phyloP scores from a whole-genome alignment of 2,797 vertebrate species.

The Chlorospingus flavigularis region DNA sequence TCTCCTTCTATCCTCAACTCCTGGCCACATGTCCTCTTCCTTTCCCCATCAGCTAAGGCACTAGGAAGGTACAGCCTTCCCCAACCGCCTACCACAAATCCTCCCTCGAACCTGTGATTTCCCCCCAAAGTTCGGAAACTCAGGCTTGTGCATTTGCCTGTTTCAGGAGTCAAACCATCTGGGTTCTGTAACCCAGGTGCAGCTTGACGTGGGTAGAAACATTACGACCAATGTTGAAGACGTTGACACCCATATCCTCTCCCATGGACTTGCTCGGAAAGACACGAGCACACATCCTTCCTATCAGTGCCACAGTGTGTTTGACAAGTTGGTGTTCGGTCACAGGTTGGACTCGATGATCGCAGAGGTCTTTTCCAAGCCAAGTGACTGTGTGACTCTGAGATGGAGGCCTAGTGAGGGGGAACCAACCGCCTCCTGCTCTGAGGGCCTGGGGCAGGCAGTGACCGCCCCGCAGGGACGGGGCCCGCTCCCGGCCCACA shows the following conservation, averaged over 20 bases:
- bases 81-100: rapidly evolving
- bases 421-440: rapidly evolving
- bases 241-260: not conserved
- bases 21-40: rapidly evolving
- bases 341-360: not conserved
- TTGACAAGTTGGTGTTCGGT: rapidly evolving
- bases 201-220: not conserved
- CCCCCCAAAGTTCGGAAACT: not conserved
- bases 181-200: not conserved
- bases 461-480: too few relatives aligned
- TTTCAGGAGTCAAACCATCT: not conserved
- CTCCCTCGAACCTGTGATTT: rapidly evolving
- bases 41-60: not conserved
- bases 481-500: too few relatives aligned
- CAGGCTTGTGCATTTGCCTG: rapidly evolving
- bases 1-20: not conserved
- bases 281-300: too few relatives aligned
- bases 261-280: not conserved
- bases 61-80: too few relatives aligned
- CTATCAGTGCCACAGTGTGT: not conserved
- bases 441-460: too few relatives aligned
- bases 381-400: rapidly evolving
- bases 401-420: not conserved
- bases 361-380: not conserved
- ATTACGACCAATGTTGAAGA: rapidly evolving